phyloP scores from a whole-genome alignment of 2,797 vertebrate species.

The Galaxias olidus region DNA sequence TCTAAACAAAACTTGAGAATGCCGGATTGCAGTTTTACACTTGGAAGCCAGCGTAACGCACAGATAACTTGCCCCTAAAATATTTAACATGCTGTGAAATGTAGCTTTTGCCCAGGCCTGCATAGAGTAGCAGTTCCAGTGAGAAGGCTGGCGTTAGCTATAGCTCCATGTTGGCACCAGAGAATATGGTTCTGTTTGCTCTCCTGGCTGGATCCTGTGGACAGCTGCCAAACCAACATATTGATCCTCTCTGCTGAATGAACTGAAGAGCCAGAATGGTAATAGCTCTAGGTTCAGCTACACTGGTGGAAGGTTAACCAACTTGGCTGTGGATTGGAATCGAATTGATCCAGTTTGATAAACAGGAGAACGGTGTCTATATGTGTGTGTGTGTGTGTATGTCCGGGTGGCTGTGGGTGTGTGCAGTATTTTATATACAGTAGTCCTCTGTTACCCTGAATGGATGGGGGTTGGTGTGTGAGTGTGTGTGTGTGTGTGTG shows the following conservation, averaged over 20 bases:
- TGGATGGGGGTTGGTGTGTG: too few species aligned
- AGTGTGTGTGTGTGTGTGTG: neutral
- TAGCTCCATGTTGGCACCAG: neutral
- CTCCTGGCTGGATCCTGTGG: neutral
- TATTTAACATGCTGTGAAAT: conserved; percentile 21
- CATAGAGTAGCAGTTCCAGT: neutral
- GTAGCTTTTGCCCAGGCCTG: neutral
- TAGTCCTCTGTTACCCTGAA: too few species aligned
- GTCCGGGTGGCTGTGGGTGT: neutral
- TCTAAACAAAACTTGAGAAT: neutral
- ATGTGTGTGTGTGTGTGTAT: conserved; percentile 4
- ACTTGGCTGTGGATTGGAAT: conserved; percentile 1
- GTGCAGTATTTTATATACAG: neutral
- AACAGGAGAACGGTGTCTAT: neutral
- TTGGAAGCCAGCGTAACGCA: too few species aligned
- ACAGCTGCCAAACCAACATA: conserved; percentile 14
- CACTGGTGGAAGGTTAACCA: conserved; percentile 15
- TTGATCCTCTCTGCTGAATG: conserved; percentile 20
- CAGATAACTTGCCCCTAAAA: too few species aligned
- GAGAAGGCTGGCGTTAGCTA: neutral
- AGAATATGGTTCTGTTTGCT: conserved; percentile 2
- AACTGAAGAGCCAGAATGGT: conserved; percentile 16
- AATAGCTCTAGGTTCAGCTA: conserved; percentile 12
- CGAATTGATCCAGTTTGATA: conserved; percentile 7
- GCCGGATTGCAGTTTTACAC: too few species aligned